phyloP scores from a whole-genome alignment of 2,797 vertebrate species.

The Falco naumanni region DNA sequence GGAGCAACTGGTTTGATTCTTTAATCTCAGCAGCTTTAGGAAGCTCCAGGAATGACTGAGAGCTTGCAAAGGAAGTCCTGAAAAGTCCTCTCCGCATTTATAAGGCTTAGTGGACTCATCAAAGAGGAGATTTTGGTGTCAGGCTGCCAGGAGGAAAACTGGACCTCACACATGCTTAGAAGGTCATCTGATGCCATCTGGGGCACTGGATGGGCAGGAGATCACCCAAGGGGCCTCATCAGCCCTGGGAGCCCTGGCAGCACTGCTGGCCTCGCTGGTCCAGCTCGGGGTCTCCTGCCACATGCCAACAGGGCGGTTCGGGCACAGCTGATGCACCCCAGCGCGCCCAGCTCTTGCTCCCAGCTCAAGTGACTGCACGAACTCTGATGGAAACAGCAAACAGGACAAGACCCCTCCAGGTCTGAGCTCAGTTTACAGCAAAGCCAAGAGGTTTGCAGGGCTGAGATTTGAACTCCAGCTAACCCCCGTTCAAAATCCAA shows the following conservation, averaged over 20 bases:
- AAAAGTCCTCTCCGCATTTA: background rate
- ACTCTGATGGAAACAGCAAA: background rate
- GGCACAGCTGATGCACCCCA: background rate
- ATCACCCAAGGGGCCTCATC: background rate
- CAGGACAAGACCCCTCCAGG: background rate
- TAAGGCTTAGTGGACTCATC: background rate
- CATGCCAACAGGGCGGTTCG: background rate
- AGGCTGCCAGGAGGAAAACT: background rate
- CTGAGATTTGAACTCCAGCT: constrained; percentile 41
- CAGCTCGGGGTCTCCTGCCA: background rate
- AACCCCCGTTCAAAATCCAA: background rate
- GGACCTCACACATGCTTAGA: background rate
- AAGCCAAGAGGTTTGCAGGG: constrained; percentile 3
- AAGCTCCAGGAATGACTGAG: background rate
- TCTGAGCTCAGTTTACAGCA: background rate
- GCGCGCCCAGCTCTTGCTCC: accelerated
- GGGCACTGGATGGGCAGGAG: background rate
- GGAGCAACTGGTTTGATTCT: background rate
- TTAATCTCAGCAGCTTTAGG: background rate
- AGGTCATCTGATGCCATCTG: background rate
- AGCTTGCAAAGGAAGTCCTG: background rate
- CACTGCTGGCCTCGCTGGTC: background rate
- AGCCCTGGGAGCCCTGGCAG: accelerated
- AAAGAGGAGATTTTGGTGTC: background rate
- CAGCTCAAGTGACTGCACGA: background rate